Conservation (phyloP, 2,797 vertebrate genomes). For the Acanthurus tractus region DNA sequence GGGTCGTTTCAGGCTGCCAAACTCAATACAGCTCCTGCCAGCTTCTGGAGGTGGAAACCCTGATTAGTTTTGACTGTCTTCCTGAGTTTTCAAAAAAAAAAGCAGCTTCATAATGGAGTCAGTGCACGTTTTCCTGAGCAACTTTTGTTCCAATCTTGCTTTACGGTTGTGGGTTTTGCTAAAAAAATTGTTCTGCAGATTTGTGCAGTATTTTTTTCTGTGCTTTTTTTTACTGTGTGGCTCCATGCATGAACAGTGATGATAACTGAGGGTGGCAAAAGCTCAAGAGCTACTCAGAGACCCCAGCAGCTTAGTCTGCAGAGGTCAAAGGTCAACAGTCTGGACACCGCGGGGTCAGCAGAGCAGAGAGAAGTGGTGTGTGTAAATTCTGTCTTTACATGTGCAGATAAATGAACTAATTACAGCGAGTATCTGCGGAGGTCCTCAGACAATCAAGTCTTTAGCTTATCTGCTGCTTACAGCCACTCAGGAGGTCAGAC, state of each 20-base stretch:
- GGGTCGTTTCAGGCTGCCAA: constrained; percentile 64
- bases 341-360: constrained; percentile 42
- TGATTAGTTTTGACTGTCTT: constrained; percentile 69
- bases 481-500: constrained; percentile 79
- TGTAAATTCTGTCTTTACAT: constrained; percentile 61
- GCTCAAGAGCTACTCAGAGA: constrained; percentile 6
- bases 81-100: constrained; percentile 48
- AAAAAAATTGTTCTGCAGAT: background rate
- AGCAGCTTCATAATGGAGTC: constrained; percentile 29
- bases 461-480: constrained; percentile 78
- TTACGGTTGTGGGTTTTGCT: too few species aligned
- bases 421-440: constrained; percentile 64
- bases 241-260: background rate
- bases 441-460: constrained; percentile 71
- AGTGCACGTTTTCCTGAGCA: background rate
- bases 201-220: background rate
- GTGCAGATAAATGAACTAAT: constrained; percentile 77
- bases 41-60: constrained; percentile 52
- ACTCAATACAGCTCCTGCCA: constrained; percentile 64
- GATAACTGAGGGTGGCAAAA: constrained; percentile 11
- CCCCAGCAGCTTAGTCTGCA: constrained; percentile 34
- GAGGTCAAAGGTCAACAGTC: constrained; percentile 46
- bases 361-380: constrained; percentile 34
- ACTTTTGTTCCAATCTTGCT: too few species aligned
- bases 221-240: too few species aligned